Conservation (phyloP, 2,797 vertebrate species). For the Apodemus agrarius region DNA sequence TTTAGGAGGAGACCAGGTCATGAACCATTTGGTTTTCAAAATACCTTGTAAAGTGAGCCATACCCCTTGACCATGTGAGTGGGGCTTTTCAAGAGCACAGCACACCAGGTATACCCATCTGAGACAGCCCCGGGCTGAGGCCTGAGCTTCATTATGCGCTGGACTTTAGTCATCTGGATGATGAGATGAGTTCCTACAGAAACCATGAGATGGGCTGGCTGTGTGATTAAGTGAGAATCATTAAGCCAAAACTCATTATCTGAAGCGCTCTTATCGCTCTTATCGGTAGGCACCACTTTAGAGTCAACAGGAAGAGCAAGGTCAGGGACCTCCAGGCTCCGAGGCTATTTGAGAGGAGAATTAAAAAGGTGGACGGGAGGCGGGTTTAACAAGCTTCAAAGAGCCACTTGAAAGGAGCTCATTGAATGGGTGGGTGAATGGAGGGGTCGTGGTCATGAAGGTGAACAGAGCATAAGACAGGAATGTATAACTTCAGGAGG, state of each 20-base stretch:
- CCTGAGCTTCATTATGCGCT: neutral
- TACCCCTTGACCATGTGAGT: neutral
- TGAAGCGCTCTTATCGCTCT: constrained; percentile 1
- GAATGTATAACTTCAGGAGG: constrained; percentile 16
- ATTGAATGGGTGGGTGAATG: constrained; percentile 1
- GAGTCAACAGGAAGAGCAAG: constrained; percentile 37
- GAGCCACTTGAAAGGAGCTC: constrained; percentile 35
- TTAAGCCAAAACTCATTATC: constrained; percentile 35
- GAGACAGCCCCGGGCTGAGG: neutral
- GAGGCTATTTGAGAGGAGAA: constrained; percentile 52
- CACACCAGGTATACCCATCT: neutral
- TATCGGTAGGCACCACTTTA: neutral
- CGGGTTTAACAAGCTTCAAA: constrained; percentile 69
- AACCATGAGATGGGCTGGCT: neutral
- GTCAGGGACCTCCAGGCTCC: constrained; percentile 8
- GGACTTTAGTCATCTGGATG: neutral
- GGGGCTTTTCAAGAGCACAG: neutral
- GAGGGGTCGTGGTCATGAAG: neutral
- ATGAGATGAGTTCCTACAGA: neutral
- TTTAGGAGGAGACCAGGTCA: neutral
- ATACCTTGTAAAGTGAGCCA: neutral
- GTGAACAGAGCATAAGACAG: constrained; percentile 5
- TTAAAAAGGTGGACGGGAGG: constrained; percentile 32
- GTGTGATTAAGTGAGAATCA: constrained; percentile 44
- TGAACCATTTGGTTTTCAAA: neutral